phyloP scores from a whole-genome alignment of 2,113 vertebrate genomes.

The Cynopterus brachyotis region DNA sequence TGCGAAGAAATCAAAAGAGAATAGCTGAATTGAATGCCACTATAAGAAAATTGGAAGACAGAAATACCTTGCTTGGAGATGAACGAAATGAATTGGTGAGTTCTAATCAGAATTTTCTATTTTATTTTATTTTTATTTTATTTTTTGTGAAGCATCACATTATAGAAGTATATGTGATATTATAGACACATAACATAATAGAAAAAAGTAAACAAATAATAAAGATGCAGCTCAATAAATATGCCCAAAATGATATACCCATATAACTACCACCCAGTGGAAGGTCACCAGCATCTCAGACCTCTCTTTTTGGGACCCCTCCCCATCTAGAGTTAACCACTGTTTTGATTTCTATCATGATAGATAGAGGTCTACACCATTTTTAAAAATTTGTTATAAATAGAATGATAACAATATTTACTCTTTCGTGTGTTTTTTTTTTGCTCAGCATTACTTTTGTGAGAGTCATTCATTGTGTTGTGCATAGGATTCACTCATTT shows the following conservation, averaged over 20 bases:
- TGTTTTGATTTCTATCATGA: background rate
- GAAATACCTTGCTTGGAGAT: slow-evolving; percentile 94
- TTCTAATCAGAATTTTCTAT: background rate
- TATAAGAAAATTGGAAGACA: slow-evolving; percentile 96
- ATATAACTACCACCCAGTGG: background rate
- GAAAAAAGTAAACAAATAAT: background rate
- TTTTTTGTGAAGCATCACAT: background rate
- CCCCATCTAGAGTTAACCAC: background rate
- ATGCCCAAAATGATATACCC: background rate
- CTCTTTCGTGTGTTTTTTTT: background rate
- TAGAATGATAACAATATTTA: background rate
- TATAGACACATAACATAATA: background rate
- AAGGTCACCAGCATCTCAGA: background rate
- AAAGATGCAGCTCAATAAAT: background rate
- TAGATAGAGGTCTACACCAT: background rate
- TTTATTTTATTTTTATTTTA: background rate
- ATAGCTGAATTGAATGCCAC: slow-evolving; percentile 95
- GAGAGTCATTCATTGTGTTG: background rate
- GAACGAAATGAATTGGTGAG: slow-evolving; percentile 96
- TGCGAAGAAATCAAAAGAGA: slow-evolving; percentile 96
- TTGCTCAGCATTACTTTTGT: background rate
- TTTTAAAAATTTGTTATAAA: background rate
- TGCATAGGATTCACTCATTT: background rate
- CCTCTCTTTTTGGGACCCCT: background rate
- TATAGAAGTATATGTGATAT: background rate